Evolutionary conservation across 2,888 invertebrate genomes (phyloP).

Genomic region (Phymatocera aterrima): DNA sequence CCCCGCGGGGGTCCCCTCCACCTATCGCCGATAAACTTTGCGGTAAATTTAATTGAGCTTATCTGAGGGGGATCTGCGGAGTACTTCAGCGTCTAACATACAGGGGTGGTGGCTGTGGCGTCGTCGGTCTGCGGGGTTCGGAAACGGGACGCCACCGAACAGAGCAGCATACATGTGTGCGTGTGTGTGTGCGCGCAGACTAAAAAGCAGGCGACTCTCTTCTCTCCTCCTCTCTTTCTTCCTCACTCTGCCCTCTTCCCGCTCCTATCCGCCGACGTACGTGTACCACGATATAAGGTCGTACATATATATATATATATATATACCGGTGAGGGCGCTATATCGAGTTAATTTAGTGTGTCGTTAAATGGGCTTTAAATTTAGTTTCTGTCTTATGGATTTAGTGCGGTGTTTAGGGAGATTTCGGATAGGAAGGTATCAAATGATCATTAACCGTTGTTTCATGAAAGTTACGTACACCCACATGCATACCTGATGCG

Average conservation of each 20-base stretch:
- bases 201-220: neutral
- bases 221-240: neutral
- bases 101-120: neutral
- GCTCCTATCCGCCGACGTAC: neutral
- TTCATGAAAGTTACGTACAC: neutral
- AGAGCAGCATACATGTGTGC: too few relatives aligned
- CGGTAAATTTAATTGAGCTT: slow-evolving; percentile 48
- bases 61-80: slow-evolving; percentile 38
- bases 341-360: slow-evolving; percentile 55
- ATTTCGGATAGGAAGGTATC: slow-evolving; percentile 33
- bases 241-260: neutral
- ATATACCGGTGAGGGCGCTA: too few relatives aligned
- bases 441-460: slow-evolving; percentile 24
- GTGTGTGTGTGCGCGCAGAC: slow-evolving; percentile 20
- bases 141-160: slow-evolving; percentile 19
- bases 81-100: slow-evolving; percentile 39
- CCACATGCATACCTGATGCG: neutral
- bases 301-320: neutral
- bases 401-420: slow-evolving; percentile 32
- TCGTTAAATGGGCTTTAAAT: slow-evolving; percentile 58
- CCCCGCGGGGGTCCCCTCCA: neutral
- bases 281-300: neutral
- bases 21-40: slow-evolving; percentile 47
- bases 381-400: slow-evolving; percentile 50
- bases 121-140: neutral